Base-by-base conservation (phyloP, 2,797 vertebrate genomes). In the Pyrocephalus nanus region DNA sequence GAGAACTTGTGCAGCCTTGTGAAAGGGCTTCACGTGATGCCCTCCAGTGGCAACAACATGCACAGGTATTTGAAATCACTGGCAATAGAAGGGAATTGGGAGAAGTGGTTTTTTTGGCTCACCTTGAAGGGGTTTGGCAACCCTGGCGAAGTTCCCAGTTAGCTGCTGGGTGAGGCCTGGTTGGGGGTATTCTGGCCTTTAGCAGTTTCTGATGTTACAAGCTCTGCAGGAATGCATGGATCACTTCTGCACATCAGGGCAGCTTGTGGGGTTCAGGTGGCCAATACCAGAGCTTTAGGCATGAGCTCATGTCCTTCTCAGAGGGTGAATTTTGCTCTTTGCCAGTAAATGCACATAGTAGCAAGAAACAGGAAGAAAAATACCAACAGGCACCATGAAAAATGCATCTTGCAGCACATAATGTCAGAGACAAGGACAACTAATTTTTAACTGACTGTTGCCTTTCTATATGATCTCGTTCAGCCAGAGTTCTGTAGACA, bases 1-100 rank as follows among this genome's bases (percentile, higher is more conserved):
- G 32, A 2, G 42, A 27, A 25, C 12, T 1, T 1, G 13, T 12
- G 36, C 20, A 11, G 42, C 20, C 22, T 55, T 51, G 42, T 43
- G 70, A 65, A 67, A 58, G 62, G 77, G 47, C 57, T 91, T 90
- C 17, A 12, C 25, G 15, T 32, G 66, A 54, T 78, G 92, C 95
- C 95, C 94, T 96, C 96, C 86, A 60, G 95, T 81, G 95, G 95
- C 72, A 73, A 40, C 45, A 27, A 5, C 7, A 3, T 25, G 55
- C 70, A 66, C 64, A 45, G 43, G 43, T 66, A n/a, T 20, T 83
- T 70, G 47, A 77, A 86, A 62, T 64, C 36, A 3, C 48, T 23
- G 42, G 30, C 21, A 53, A 36, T 19, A 40, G 54, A n/a, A 62
- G 7, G 30, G 43, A 30, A 11, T 2, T 40, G 40, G 34, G 5